These are phyloP conservation scores for Arion vulgaris DNA, from an alignment of 1,140 invertebrate genomes.

Conservation along the genomic window DNA sequence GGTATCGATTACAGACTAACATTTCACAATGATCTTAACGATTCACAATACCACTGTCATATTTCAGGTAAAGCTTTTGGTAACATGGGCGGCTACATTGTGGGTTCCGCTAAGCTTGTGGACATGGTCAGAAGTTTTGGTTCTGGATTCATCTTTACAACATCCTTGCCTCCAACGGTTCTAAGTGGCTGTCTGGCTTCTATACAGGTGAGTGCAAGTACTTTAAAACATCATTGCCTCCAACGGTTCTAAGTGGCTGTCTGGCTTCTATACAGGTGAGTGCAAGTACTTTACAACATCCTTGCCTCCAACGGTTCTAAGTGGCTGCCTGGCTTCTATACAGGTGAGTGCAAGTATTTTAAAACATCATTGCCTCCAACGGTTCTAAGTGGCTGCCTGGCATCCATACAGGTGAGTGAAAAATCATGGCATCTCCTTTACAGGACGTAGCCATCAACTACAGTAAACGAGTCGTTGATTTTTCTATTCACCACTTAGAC, in stretches of 20 bases:
- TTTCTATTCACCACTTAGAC: no score
- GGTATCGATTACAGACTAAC: no score
- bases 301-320: conserved; percentile 91
- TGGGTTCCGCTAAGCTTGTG: conserved; percentile 82
- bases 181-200: conserved; percentile 85
- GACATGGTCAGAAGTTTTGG: conserved; percentile 96
- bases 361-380: conserved; percentile 96
- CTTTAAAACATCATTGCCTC: conserved; percentile 97
- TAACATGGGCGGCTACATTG: conserved; percentile 97
- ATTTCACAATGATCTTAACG: no score
- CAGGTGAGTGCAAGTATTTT: conserved; percentile 66
- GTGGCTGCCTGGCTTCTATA: conserved; percentile 83
- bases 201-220: conserved; percentile 72
- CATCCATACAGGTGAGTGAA: conserved; percentile 74
- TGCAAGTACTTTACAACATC: conserved; percentile 96
- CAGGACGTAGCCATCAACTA: no score
- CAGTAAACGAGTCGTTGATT: no score
- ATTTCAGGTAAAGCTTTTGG: conserved; percentile 89
- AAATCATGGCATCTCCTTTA: no score
- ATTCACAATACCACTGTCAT: no score
- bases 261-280: conserved; percentile 76
- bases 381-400: conserved; percentile 87
- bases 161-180: conserved; percentile 94
- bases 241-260: conserved; percentile 91
- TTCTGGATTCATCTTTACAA: conserved; percentile 97